Evolutionary conservation across 2,113 vertebrate genomes (phyloP).

Genomic region (Edolisoma coerulescens): DNA sequence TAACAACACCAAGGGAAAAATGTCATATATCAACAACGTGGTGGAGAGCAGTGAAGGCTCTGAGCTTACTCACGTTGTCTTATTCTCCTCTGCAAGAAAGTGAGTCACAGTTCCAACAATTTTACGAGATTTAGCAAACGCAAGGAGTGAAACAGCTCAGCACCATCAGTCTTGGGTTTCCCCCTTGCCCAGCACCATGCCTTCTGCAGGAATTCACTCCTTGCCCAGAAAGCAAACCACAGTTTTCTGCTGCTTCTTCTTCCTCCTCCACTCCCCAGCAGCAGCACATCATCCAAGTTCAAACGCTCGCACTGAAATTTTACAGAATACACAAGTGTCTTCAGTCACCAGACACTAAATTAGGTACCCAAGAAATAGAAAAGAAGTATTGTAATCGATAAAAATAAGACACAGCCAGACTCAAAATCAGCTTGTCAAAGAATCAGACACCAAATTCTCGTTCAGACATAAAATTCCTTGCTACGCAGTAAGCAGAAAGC

Average conservation of each 20-base stretch:
- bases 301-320: accelerated
- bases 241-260: neutral
- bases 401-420: neutral
- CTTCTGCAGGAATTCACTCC: neutral
- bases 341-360: neutral
- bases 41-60: neutral
- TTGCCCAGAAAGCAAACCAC: neutral
- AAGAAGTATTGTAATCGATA: neutral
- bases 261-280: neutral
- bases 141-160: neutral
- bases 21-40: neutral
- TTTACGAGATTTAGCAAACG: neutral
- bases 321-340: neutral
- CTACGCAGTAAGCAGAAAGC: neutral
- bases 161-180: accelerated
- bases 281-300: neutral
- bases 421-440: neutral
- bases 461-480: neutral
- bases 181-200: accelerated
- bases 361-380: neutral
- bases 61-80: neutral
- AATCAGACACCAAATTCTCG: neutral
- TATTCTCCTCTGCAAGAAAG: neutral
- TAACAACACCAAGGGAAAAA: neutral
- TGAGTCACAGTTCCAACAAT: neutral